Conservation (phyloP, 2,888 invertebrate species). For the Erebia palarica region DNA sequence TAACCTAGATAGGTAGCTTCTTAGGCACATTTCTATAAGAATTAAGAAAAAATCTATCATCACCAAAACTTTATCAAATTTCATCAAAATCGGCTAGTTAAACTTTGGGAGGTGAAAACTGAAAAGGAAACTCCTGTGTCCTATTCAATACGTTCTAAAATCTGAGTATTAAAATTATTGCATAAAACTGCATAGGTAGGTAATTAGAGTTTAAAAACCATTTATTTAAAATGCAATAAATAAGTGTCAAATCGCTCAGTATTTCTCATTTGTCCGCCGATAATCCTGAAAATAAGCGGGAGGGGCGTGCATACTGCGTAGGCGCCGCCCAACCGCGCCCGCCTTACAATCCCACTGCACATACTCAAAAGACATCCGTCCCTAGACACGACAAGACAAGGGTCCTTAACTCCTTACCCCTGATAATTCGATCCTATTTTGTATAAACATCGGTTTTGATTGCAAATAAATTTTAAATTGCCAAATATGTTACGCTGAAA, state of each 20-base stretch:
- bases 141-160: too few relatives aligned
- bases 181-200: too few relatives aligned
- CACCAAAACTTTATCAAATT: too few relatives aligned
- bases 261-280: not conserved
- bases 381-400: slow-evolving; percentile 50
- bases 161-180: too few relatives aligned
- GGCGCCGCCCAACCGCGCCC: slow-evolving; percentile 73
- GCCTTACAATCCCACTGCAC: slow-evolving; percentile 71
- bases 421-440: slow-evolving; percentile 31
- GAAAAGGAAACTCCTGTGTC: too few relatives aligned
- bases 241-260: not conserved
- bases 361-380: slow-evolving; percentile 63
- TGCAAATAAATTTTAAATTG: slow-evolving; percentile 1
- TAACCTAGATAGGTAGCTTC: too few relatives aligned
- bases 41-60: too few relatives aligned
- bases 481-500: not conserved
- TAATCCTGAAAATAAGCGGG: slow-evolving; percentile 60
- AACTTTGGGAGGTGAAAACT: too few relatives aligned
- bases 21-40: too few relatives aligned
- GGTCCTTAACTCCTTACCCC: slow-evolving; percentile 42
- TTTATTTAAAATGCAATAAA: not conserved
- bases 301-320: slow-evolving; percentile 56
- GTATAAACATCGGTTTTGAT: slow-evolving; percentile 14
- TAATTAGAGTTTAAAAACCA: too few relatives aligned
- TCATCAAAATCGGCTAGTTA: too few relatives aligned